phyloP scores from a whole-genome alignment of 2,113 vertebrate species.

The Labeo catla region DNA sequence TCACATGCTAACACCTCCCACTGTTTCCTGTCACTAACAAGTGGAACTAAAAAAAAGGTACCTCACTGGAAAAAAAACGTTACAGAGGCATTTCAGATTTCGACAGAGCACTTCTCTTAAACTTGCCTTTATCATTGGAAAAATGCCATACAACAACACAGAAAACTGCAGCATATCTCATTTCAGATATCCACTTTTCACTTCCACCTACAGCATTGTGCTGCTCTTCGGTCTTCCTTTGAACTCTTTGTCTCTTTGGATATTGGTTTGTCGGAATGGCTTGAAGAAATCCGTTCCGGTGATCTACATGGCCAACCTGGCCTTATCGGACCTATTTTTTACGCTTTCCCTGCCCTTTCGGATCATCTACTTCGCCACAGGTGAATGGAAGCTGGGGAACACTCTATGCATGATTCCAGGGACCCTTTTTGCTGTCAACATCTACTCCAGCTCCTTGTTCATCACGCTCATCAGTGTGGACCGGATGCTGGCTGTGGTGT shows the following conservation, averaged over 20 bases:
- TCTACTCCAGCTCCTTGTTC: conserved; percentile 58
- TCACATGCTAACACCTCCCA: conserved; percentile 33
- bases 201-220: conserved; percentile 51
- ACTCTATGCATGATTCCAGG: conserved; percentile 50
- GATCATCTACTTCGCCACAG: conserved; percentile 52
- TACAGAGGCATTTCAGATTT: not conserved
- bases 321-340: conserved; percentile 56
- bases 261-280: conserved; percentile 35
- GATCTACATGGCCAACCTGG: conserved; percentile 60
- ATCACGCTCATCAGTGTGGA: conserved; percentile 57
- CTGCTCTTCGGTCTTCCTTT: conserved; percentile 52
- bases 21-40: conserved; percentile 49
- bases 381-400: conserved; percentile 46
- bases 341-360: conserved; percentile 55
- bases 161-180: conserved; percentile 27
- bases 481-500: conserved; percentile 57
- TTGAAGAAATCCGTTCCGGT: conserved; percentile 45
- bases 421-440: conserved; percentile 54
- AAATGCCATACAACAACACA: not conserved
- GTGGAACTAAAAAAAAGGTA: conserved; percentile 30
- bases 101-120: conserved; percentile 16
- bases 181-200: conserved; percentile 54
- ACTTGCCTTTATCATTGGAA: not conserved
- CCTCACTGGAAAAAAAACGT: not conserved
- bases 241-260: conserved; percentile 48